These are phyloP conservation scores for Fopius arisanus DNA, from an alignment of 1,140 invertebrate species.

Conservation along the genomic window DNA sequence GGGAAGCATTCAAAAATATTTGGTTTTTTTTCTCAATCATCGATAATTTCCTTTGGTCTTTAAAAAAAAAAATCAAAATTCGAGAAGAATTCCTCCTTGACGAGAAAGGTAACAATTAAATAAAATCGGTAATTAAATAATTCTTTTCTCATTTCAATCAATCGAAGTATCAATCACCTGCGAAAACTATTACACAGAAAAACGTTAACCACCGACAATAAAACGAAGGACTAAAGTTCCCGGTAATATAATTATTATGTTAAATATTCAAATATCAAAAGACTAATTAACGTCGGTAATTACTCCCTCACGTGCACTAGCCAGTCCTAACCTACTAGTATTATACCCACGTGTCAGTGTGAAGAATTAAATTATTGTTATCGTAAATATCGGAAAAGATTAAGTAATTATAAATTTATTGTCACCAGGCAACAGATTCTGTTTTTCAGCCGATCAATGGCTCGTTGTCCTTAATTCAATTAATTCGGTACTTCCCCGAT, in stretches of 20 bases:
- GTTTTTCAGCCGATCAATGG: background rate
- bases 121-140: background rate
- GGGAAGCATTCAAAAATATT: too few relatives aligned
- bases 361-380: background rate
- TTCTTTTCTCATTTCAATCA: background rate
- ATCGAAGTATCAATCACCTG: background rate
- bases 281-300: background rate
- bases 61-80: too few relatives aligned
- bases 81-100: too few relatives aligned
- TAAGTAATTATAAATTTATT: background rate
- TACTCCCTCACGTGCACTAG: background rate
- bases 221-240: background rate
- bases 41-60: too few relatives aligned
- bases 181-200: background rate
- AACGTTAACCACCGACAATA: slow-evolving; percentile 2
- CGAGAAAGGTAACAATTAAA: too few relatives aligned
- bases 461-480: background rate
- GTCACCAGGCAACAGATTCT: background rate
- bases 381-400: background rate
- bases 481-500: background rate
- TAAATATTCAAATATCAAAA: background rate
- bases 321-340: background rate
- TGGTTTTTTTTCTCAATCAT: too few relatives aligned
- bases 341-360: background rate
- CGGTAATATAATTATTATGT: slow-evolving; percentile 5